A percentile compares a stretch with the other conserved stretches of the same genome.
Conservation (phyloP, 2,888 invertebrate genomes). For the Strigamia transsilvanica region DNA sequence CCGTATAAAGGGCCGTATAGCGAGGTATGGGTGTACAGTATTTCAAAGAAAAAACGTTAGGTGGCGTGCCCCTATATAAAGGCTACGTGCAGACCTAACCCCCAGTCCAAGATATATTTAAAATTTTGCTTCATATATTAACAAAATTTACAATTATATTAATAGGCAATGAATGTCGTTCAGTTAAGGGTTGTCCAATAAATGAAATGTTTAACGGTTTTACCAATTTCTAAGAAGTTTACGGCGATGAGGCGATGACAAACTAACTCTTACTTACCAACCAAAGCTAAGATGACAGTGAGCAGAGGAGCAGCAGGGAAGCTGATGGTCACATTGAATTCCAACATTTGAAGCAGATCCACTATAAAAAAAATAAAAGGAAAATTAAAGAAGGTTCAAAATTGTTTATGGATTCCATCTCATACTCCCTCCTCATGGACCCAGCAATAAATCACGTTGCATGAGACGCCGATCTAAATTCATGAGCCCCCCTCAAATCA, state of each 20-base stretch:
- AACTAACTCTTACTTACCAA: slow-evolving; percentile 77
- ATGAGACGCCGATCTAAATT: slow-evolving; percentile 49
- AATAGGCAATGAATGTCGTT: too few species aligned
- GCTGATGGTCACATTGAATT: slow-evolving; percentile 91
- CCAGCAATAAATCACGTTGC: slow-evolving; percentile 44
- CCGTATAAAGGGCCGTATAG: too few species aligned
- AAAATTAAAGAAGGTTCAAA: slow-evolving; percentile 14
- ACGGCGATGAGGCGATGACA: neutral
- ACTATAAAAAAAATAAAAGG: slow-evolving; percentile 72
- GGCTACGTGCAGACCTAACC: too few species aligned
- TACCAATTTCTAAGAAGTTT: too few species aligned
- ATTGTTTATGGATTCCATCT: slow-evolving; percentile 37
- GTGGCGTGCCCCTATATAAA: too few species aligned
- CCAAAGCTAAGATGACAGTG: slow-evolving; percentile 96
- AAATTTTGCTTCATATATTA: too few species aligned
- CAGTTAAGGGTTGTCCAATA: too few species aligned
- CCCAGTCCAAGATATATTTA: too few species aligned
- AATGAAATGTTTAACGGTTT: too few species aligned
- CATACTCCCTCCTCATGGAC: slow-evolving; percentile 29
- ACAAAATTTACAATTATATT: too few species aligned
- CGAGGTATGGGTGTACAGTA: too few species aligned
- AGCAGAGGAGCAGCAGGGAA: slow-evolving; percentile 96
- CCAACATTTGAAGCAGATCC: slow-evolving; percentile 96
- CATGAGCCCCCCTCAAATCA: slow-evolving; percentile 43
- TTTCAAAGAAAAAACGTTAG: too few species aligned